Base-by-base conservation (phyloP, 2,888 invertebrate genomes). In the Epinotia brunnichana region DNA sequence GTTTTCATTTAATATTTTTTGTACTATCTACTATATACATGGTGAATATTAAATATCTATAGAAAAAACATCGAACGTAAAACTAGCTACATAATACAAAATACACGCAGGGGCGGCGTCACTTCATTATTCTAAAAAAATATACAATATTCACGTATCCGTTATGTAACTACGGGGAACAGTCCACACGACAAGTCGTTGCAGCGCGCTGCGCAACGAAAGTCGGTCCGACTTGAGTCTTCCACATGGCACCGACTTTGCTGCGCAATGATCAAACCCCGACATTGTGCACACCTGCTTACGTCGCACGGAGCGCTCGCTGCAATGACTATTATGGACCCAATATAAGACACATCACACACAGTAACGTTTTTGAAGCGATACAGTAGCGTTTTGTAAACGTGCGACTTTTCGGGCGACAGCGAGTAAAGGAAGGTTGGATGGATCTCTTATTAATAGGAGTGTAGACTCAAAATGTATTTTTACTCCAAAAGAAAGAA, bases 11-110 rank as follows among this genome's bases (percentile, higher is more conserved):
- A 89, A 90, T 91, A 90, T 89, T 92, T 66, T 90, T 92, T 91
- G 90, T 92, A 92, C 92, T 92, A 92, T 91, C 91, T 91, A 91
- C 87, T 92, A 91, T 92, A 87, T 92, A 92, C 92, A 92, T 79
- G 78, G 87, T 90, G 90, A 88, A 87, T 86, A 83, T 88, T 90
- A 90, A 87, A 90, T 89, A 90, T 91, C 86, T 90, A 87, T 86
- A 87, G 85, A 88, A 90, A 89, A 84, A 86, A 70, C 70, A 73
- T 74, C 70, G 66, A 69, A 70, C 64, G 63, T 56, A 74, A 81
- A 83, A 84, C 83, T 78, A 89, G 88, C 88, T 90, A 91, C 88
- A 90, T 90, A 77, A 89, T 85, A 84, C 86, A 86, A 83, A 84
- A 81, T 83, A 88, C 87, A 85, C 76, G 77, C 81, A 75, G 72